Evolutionary conservation across 2,888 invertebrate genomes (phyloP).

Genomic region (Halictus quadricinctus): DNA sequence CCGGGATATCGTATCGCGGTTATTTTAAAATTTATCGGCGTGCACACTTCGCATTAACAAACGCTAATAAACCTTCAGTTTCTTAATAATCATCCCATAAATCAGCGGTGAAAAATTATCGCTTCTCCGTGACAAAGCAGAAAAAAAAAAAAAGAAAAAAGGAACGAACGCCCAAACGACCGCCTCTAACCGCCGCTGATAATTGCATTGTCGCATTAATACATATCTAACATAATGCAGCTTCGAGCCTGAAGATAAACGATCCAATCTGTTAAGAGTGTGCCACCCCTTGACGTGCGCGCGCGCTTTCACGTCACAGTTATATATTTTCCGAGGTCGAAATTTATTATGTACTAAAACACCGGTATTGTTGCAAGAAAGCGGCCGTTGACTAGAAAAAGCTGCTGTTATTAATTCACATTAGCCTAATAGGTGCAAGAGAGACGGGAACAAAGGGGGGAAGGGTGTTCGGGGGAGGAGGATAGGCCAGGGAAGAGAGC

Average conservation of each 20-base stretch:
- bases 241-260: slow-evolving; percentile 62
- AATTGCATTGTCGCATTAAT: slow-evolving; percentile 58
- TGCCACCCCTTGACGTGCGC: slow-evolving; percentile 53
- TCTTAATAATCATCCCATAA: slow-evolving; percentile 44
- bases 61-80: slow-evolving; percentile 31
- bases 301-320: slow-evolving; percentile 50
- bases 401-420: slow-evolving; percentile 78
- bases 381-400: slow-evolving; percentile 71
- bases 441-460: not conserved
- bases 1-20: slow-evolving; percentile 21
- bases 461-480: slow-evolving; percentile 5
- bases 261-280: slow-evolving; percentile 66
- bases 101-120: slow-evolving; percentile 42
- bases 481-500: slow-evolving; percentile 17
- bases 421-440: slow-evolving; percentile 75
- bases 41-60: slow-evolving; percentile 20
- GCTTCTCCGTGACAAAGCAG: not conserved
- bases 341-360: slow-evolving; percentile 70
- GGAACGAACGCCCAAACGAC: not conserved
- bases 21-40: slow-evolving; percentile 23
- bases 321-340: slow-evolving; percentile 53
- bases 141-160: not conserved
- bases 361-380: slow-evolving; percentile 67
- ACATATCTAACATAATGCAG: slow-evolving; percentile 52
- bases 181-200: slow-evolving; percentile 25